Base-by-base conservation (phyloP, 2,113 vertebrate genomes). In the Alethe diademata region DNA sequence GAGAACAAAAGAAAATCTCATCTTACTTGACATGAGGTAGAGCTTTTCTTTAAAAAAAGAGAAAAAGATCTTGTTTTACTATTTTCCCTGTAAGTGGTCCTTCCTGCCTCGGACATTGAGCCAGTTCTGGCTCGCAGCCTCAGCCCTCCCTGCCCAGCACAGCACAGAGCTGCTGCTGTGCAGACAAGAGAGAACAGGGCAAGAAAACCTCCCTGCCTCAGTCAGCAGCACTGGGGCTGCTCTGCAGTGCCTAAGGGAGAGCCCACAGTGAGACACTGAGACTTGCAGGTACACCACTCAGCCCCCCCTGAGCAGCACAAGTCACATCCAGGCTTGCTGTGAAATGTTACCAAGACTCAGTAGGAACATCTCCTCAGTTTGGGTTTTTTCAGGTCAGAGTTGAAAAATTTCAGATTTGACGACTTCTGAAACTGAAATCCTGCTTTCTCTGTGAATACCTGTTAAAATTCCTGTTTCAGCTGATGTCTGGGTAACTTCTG, bases 91-190 rank as follows among this genome's bases (percentile, higher is more conserved):
- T 26, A 16, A 76, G 19, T 24, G 35, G 35, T 18, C 31, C 35
- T 50, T 50, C 12, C 29, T 83, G 50, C 38, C 24, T 43, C 20
- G 53, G 29, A 29, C 22, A 35, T 8, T 17, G 53, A 40, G 35
- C 4, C 5, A 31, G 12, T 1, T 67, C 40, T 6, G 2, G 3
- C 19, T 26, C 4, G 5, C 6, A 42, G 54, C 6, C 58, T 14
- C 57, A 35, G 3, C 19, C 13, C 73, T 75, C 26, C 64, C 57
- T 54, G 23, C 38, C n/a, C 28, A 26, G 57, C 38, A 19, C 60
- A 9, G 8, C 10, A 0, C 11, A 8, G 65, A 1, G 48, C 25
- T 71, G 70, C 47, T 48, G 78, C 58, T 78, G 11, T 24, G 8
- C 2, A 33, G 20, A 18, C 28, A 73, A 4, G 2, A 45, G 61